Evolutionary conservation across 2,113 vertebrate genomes (phyloP), one percentile per base, ranked within the genome.

Genomic region (Zootoca vivipara): DNA sequence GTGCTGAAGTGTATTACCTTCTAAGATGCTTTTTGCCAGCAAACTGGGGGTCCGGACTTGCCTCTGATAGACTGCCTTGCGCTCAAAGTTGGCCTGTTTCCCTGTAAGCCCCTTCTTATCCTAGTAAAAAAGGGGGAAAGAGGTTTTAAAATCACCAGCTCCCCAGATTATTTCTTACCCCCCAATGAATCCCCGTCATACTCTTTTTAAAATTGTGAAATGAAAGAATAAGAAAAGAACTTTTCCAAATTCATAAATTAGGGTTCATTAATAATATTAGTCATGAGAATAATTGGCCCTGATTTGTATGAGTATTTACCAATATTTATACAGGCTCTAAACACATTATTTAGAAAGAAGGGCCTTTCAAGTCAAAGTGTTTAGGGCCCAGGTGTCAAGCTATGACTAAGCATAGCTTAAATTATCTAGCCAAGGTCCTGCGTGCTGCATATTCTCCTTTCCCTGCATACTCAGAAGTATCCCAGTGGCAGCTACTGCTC

Each of bases 21-120:
- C 99, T 80, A 99, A 95, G 96, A 99, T 99, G 96, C 98, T 99
- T 95, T 99, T 99, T 86, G 99, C 98, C 94, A 99, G 96, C 96
- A 99, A 97, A 94, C 98, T 99, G 69, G 99, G 99, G 0, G 99
- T 96, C 56, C 98, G 97, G 83, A 98, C 97, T 87, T 99, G 98
- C 89, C 98, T 97, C 95, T 99, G 99, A 94, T 98, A 99, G 5
- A 99, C 97, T 3, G 97, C 94, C 95, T 98, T 98, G 94, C 98
- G 97, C 92, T 99, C 99, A 18, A 98, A 95, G 73, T 97, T 97
- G 82, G 97, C 96, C 56, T 97, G 97, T 95, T 99, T 99, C 86
- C 97, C 98, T 2, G 97, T 94, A 83, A 99, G 94, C 5, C 99
- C 99, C 90, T 99, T 99, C 94, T 99, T 99, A 96, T 99, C 99